These are phyloP conservation scores for Typhlichthys eigenmanni DNA, from an alignment of 2,797 vertebrate genomes.

Conservation along the genomic window DNA sequence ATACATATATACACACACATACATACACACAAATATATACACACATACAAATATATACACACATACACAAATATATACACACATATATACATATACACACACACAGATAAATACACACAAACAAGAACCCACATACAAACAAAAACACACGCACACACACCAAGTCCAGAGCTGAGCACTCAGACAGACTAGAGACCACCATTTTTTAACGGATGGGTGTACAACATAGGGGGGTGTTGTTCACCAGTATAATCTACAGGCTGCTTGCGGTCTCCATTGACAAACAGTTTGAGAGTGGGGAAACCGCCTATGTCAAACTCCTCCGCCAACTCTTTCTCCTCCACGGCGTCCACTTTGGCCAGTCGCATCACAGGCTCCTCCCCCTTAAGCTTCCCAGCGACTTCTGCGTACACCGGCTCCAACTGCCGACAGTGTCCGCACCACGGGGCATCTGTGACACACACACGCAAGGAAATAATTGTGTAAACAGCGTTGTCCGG, in stretches of 20 bases:
- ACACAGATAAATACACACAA: slow-evolving; percentile 2
- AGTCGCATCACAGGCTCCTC: slow-evolving; percentile 61
- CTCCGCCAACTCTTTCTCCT: slow-evolving; percentile 73
- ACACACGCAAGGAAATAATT: neutral
- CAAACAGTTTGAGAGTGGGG: slow-evolving; percentile 85
- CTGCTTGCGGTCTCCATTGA: slow-evolving; percentile 79
- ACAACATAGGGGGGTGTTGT: neutral
- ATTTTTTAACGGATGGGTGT: too few species aligned
- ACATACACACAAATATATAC: too few species aligned
- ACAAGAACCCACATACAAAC: slow-evolving; percentile 41
- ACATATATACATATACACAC: neutral
- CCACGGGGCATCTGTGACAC: slow-evolving; percentile 84
- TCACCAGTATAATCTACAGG: slow-evolving; percentile 80
- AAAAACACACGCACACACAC: neutral
- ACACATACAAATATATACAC: neutral
- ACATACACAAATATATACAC: neutral
- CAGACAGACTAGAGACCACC: too few species aligned
- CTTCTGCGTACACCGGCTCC: slow-evolving; percentile 81
- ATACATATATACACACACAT: slow-evolving; percentile 19
- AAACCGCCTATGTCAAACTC: slow-evolving; percentile 82
- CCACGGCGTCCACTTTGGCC: slow-evolving; percentile 83
- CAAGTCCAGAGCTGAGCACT: too few species aligned
- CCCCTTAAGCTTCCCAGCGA: slow-evolving; percentile 74
- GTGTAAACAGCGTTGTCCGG: neutral
- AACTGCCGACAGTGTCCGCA: slow-evolving; percentile 84